phyloP scores from a whole-genome alignment of 2,113 vertebrate genomes.

The Corythaixoides concolor region DNA sequence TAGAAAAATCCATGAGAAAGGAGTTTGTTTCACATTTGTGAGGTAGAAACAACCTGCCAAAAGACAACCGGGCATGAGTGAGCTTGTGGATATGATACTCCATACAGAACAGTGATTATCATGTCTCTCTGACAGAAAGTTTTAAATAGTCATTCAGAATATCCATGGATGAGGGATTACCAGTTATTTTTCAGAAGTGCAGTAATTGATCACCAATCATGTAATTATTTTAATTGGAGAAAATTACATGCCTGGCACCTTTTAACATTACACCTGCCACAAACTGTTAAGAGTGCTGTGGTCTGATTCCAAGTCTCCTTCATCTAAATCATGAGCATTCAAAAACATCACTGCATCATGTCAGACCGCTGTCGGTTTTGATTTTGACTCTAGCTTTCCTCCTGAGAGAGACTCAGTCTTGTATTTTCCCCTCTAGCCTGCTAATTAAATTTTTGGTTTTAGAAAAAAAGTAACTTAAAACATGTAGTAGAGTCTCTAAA shows the following conservation, averaged over 20 bases:
- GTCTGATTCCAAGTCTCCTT: background rate
- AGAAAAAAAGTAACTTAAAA: background rate
- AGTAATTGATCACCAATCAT: slow-evolving; percentile 6
- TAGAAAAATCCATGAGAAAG: background rate
- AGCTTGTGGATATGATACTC: background rate
- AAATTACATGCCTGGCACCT: background rate
- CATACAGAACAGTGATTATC: background rate
- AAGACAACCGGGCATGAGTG: background rate
- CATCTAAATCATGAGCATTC: background rate
- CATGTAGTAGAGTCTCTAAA: background rate
- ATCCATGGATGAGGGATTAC: background rate
- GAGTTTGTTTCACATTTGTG: background rate
- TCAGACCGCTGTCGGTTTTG: background rate
- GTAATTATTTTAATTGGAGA: slow-evolving; percentile 52
- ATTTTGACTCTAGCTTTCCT: background rate
- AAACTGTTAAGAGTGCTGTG: background rate
- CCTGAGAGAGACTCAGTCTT: background rate
- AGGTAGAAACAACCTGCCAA: background rate
- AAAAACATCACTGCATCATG: background rate
- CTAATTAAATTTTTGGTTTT: background rate
- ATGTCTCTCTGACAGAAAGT: background rate
- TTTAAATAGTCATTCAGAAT: background rate
- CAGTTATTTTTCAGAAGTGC: background rate
- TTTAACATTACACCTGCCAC: slow-evolving; percentile 12
- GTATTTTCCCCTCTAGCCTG: background rate